phyloP scores from a whole-genome alignment of 2,113 vertebrate genomes.

The Cinclus cinclus region DNA sequence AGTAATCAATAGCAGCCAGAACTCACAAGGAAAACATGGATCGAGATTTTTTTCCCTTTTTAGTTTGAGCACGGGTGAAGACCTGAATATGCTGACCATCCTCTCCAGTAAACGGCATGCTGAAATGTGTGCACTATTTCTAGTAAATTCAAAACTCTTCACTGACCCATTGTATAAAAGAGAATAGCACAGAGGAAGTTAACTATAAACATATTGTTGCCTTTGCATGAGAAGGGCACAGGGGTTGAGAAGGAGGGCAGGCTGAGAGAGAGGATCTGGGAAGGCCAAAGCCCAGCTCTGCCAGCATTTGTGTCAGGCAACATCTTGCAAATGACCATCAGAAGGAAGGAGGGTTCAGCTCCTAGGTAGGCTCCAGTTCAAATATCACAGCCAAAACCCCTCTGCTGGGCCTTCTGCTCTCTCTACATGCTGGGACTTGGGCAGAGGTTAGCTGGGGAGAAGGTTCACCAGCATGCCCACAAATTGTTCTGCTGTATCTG shows the following conservation, averaged over 20 bases:
- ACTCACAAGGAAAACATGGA: conserved; percentile 12
- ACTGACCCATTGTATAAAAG: neutral
- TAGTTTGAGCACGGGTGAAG: neutral
- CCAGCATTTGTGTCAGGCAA: neutral
- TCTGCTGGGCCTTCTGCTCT: conserved; percentile 4
- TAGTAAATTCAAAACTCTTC: conserved; percentile 28
- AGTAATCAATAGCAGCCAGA: neutral
- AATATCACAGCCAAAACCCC: neutral
- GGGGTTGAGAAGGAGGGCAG: neutral
- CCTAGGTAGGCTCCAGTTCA: neutral
- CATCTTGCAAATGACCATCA: neutral
- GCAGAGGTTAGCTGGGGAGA: neutral
- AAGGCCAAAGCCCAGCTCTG: neutral
- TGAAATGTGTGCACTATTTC: neutral
- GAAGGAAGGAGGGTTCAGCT: neutral
- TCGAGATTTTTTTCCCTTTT: conserved; percentile 12
- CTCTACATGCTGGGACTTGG: neutral
- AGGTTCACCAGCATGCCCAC: rapidly evolving
- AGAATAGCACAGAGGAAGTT: neutral
- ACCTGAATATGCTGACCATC: conserved; percentile 21
- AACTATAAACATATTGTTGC: neutral
- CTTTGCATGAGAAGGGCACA: neutral
- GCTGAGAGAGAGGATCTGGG: neutral
- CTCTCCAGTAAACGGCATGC: conserved; percentile 38
- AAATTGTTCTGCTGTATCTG: neutral